phyloP scores from a whole-genome alignment of 2,797 vertebrate species.

The Epinephelus awoara region DNA sequence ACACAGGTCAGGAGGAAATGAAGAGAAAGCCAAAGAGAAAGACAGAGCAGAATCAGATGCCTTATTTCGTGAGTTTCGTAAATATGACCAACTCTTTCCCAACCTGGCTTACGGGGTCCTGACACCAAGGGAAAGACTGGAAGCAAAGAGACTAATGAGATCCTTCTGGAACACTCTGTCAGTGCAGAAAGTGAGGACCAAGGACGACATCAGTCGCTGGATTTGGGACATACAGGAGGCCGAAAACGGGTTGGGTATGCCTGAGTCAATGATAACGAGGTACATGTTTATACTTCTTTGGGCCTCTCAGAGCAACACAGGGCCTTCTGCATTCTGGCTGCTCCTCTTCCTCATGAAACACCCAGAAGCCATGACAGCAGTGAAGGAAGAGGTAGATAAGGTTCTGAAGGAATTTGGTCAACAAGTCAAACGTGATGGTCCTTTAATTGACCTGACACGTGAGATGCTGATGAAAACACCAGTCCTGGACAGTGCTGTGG shows the following conservation, averaged over 20 bases:
- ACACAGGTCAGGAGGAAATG: constrained; percentile 13
- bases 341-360: constrained; percentile 92
- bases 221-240: constrained; percentile 81
- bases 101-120: constrained; percentile 86
- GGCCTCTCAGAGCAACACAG: constrained; percentile 95
- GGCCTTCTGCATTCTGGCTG: constrained; percentile 93
- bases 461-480: constrained; percentile 88
- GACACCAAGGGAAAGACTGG: constrained; percentile 81
- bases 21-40: constrained; percentile 77
- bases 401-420: constrained; percentile 83
- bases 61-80: constrained; percentile 88
- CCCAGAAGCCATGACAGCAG: constrained; percentile 89
- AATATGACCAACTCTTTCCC: constrained; percentile 92
- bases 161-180: constrained; percentile 88
- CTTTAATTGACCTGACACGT: constrained; percentile 78
- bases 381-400: constrained; percentile 85
- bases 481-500: constrained; percentile 90
- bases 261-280: constrained; percentile 84
- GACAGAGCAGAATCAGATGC: constrained; percentile 86
- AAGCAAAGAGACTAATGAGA: constrained; percentile 83
- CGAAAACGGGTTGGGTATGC: constrained; percentile 75
- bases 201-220: constrained; percentile 91
- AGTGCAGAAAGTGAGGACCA: constrained; percentile 72
- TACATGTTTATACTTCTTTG: constrained; percentile 93
- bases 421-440: constrained; percentile 65